These are phyloP conservation scores for Trididemnum miniatum DNA, from an alignment of 23 tunicate genomes.

Conservation along the genomic window DNA sequence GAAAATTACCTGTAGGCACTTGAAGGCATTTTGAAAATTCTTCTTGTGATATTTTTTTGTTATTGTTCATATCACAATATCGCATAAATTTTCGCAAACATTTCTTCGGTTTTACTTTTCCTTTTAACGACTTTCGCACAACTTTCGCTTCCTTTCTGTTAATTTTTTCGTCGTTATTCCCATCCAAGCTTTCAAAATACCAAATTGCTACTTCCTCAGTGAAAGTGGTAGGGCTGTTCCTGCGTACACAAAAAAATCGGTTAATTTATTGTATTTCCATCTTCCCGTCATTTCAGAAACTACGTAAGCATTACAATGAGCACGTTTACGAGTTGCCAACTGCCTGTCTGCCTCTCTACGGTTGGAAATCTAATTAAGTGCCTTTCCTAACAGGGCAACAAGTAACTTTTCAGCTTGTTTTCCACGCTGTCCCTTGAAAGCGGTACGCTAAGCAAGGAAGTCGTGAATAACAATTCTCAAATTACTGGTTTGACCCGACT, in stretches of 20 bases:
- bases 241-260: not conserved
- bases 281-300: too few species aligned
- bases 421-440: too few species aligned
- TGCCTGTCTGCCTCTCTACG: too few species aligned
- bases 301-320: too few species aligned
- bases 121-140: not conserved
- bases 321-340: too few species aligned
- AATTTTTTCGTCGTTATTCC: slow-evolving; percentile 7
- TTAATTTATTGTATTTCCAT: too few species aligned
- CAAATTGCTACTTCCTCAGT: not conserved
- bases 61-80: slow-evolving; percentile 14
- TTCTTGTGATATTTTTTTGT: slow-evolving; percentile 10
- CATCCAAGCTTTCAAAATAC: slow-evolving; percentile 11
- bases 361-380: too few species aligned
- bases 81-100: slow-evolving; percentile 28
- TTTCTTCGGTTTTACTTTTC: slow-evolving; percentile 1
- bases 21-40: slow-evolving; percentile 28
- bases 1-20: slow-evolving; percentile 14
- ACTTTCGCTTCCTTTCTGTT: slow-evolving; percentile 36
- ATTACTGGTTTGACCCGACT: too few species aligned
- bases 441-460: too few species aligned
- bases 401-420: too few species aligned
- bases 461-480: too few species aligned
- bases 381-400: too few species aligned
- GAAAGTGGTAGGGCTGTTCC: not conserved